These are phyloP conservation scores for Helicoverpa zea DNA, from an alignment of 1,140 invertebrate genomes.

Conservation along the genomic window DNA sequence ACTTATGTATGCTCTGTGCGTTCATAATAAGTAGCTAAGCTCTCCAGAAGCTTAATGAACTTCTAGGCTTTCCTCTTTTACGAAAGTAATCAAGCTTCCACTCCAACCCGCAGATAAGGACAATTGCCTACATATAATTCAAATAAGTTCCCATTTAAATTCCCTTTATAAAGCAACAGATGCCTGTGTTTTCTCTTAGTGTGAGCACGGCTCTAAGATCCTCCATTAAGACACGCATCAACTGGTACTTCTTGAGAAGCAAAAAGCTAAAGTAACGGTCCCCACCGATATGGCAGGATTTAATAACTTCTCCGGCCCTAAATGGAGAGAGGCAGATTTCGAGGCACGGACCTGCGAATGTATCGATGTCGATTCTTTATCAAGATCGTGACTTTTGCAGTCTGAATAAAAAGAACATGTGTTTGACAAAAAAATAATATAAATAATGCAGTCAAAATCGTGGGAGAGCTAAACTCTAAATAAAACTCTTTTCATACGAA, in stretches of 20 bases:
- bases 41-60: slow-evolving; percentile 37
- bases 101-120: slow-evolving; percentile 13
- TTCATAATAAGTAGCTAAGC: slow-evolving; percentile 14
- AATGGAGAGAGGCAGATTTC: slow-evolving; percentile 62
- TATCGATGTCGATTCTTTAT: slow-evolving; percentile 60
- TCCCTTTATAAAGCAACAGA: slow-evolving; percentile 33
- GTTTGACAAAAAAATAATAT: neutral
- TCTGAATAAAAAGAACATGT: slow-evolving; percentile 21
- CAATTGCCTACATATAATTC: slow-evolving; percentile 6
- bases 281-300: slow-evolving; percentile 76
- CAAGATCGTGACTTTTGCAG: slow-evolving; percentile 36
- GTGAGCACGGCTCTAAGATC: slow-evolving; percentile 19
- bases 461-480: slow-evolving; percentile 8
- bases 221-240: slow-evolving; percentile 46
- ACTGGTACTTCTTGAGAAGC: slow-evolving; percentile 57
- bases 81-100: slow-evolving; percentile 5
- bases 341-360: slow-evolving; percentile 28
- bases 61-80: slow-evolving; percentile 27
- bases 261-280: slow-evolving; percentile 78
- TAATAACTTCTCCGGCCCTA: slow-evolving; percentile 73
- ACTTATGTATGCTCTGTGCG: slow-evolving; percentile 1
- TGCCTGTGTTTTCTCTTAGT: slow-evolving; percentile 24
- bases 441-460: neutral
- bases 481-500: neutral
- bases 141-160: slow-evolving; percentile 17